These are phyloP conservation scores for Pinctada fucata DNA, from an alignment of 2,888 invertebrate genomes.

Conservation along the genomic window DNA sequence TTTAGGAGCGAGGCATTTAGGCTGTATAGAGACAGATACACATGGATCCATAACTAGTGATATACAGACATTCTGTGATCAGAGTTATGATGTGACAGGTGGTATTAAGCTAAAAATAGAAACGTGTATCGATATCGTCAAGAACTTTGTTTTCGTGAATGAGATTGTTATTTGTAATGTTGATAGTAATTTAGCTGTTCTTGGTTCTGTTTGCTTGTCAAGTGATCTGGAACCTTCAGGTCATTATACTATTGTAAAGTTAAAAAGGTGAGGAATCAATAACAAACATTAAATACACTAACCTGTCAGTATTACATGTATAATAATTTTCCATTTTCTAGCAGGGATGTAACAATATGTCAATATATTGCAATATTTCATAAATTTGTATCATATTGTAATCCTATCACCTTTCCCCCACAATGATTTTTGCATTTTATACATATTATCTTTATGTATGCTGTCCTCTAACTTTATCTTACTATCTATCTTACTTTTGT, in stretches of 20 bases:
- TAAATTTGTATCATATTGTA: too few relatives aligned
- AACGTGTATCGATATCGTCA: slow-evolving; percentile 57
- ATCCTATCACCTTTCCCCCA: too few relatives aligned
- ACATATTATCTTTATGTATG: too few relatives aligned
- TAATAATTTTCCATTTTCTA: too few relatives aligned
- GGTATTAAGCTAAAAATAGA: slow-evolving; percentile 59
- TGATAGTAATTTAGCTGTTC: slow-evolving; percentile 42
- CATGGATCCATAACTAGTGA: slow-evolving; percentile 34
- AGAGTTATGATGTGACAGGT: slow-evolving; percentile 60
- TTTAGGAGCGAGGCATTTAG: slow-evolving; percentile 52
- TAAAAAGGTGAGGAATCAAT: too few relatives aligned
- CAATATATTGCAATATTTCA: too few relatives aligned
- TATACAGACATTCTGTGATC: slow-evolving; percentile 36
- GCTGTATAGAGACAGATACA: slow-evolving; percentile 36
- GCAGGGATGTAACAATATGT: too few relatives aligned
- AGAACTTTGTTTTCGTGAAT: slow-evolving; percentile 40
- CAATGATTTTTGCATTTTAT: too few relatives aligned
- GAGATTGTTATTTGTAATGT: slow-evolving; percentile 56
- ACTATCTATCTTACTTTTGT: too few relatives aligned
- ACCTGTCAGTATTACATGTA: too few relatives aligned
- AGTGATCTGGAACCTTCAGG: neutral
- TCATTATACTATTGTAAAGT: neutral
- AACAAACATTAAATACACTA: too few relatives aligned
- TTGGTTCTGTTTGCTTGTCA: neutral
- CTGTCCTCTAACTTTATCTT: too few relatives aligned